A percentile compares a stretch with the other conserved stretches of the same genome.
phyloP scores from a whole-genome alignment of 2,888 invertebrate species.

The Drosophila mimetica region DNA sequence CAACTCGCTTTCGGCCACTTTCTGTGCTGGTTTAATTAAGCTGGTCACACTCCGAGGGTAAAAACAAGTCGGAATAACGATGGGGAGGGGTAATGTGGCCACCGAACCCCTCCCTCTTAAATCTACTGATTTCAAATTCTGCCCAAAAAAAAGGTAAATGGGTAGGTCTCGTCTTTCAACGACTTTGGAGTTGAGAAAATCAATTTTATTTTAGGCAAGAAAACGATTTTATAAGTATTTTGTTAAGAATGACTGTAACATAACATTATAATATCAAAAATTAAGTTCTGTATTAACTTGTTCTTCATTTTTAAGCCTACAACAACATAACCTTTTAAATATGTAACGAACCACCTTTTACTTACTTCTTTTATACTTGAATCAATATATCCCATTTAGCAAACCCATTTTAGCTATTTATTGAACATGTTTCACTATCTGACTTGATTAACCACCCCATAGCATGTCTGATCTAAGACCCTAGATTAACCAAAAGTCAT shows the following conservation, averaged over 20 bases:
- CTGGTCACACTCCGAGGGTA: slow-evolving; percentile 37
- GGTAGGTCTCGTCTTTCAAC: neutral
- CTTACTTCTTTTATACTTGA: too few species aligned
- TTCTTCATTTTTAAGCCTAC: too few species aligned
- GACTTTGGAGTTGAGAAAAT: neutral
- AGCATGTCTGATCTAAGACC: slow-evolving; percentile 36
- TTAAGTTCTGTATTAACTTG: too few species aligned
- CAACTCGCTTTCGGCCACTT: slow-evolving; percentile 5
- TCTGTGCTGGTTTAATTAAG: slow-evolving; percentile 47
- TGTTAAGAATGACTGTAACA: too few species aligned
- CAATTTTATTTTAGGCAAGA: neutral
- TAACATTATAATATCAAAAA: too few species aligned
- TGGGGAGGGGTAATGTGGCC: neutral
- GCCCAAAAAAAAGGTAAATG: neutral
- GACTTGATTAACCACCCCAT: slow-evolving; percentile 3
- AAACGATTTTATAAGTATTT: too few species aligned
- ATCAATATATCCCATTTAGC: too few species aligned
- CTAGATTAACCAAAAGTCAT: slow-evolving; percentile 61
- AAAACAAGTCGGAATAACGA: neutral
- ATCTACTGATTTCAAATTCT: neutral
- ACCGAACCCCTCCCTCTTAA: slow-evolving; percentile 12
- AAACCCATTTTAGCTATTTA: slow-evolving; percentile 6
- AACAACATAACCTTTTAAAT: too few species aligned
- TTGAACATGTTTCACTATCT: slow-evolving; percentile 7
- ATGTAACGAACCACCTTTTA: too few species aligned